Percentiles rank a stretch among this genome's conserved stretches.
phyloP scores from a whole-genome alignment of 2,797 vertebrate genomes.

The Esox masquinongy region DNA sequence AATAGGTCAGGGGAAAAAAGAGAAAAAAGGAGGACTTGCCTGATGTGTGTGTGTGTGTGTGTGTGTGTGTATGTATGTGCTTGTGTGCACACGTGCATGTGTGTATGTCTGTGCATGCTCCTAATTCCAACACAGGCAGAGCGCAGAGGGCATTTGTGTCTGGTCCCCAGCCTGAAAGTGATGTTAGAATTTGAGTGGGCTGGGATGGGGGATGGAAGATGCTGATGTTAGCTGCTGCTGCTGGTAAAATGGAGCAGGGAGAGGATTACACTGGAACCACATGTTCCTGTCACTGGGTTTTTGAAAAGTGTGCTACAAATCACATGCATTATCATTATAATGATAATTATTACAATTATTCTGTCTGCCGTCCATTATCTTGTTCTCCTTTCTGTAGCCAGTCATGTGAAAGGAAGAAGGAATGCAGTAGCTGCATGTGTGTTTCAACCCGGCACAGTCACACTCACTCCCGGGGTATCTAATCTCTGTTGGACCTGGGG shows the following conservation, averaged over 20 bases:
- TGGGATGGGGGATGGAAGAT: slow-evolving; percentile 26
- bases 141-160: slow-evolving; percentile 72
- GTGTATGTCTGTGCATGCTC: neutral
- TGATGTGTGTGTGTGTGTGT: slow-evolving; percentile 37
- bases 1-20: slow-evolving; percentile 73
- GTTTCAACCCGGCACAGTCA: slow-evolving; percentile 31
- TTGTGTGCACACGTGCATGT: slow-evolving; percentile 7
- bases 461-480: neutral
- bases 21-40: slow-evolving; percentile 20
- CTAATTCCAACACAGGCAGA: slow-evolving; percentile 58
- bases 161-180: slow-evolving; percentile 65
- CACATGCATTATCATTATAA: too few relatives aligned
- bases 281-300: slow-evolving; percentile 48
- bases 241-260: slow-evolving; percentile 72
- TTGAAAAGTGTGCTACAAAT: too few relatives aligned
- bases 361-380: slow-evolving; percentile 59
- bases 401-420: slow-evolving; percentile 58
- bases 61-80: slow-evolving; percentile 48
- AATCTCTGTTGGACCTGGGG: neutral
- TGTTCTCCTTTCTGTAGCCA: slow-evolving; percentile 56
- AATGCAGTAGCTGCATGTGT: slow-evolving; percentile 60
- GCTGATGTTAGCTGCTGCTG: slow-evolving; percentile 25
- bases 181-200: slow-evolving; percentile 71
- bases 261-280: slow-evolving; percentile 70
- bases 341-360: neutral